These are phyloP conservation scores for Aurelia sp. DNA, from an alignment of 30 jellyfish, hydroid and myxozoan species.

Conservation along the genomic window DNA sequence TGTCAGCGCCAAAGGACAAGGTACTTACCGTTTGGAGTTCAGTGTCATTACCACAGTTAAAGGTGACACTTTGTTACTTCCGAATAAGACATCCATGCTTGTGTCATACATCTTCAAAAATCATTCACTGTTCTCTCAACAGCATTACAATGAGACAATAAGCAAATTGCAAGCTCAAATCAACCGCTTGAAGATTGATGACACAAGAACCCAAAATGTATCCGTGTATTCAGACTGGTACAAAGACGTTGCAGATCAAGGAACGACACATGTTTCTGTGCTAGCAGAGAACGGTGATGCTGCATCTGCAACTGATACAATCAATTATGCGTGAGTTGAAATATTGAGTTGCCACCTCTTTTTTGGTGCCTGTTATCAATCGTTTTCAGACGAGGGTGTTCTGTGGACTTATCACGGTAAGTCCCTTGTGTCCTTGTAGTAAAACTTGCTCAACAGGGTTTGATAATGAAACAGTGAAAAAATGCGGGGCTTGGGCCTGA, in stretches of 20 bases:
- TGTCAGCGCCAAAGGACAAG: too few relatives aligned
- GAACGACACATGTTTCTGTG: constrained; percentile 93
- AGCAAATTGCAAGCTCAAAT: constrained; percentile 56
- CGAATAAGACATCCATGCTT: too few relatives aligned
- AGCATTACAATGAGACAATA: constrained; percentile 49
- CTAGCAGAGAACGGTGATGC: constrained; percentile 97
- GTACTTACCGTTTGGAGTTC: too few relatives aligned
- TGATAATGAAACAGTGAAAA: too few relatives aligned
- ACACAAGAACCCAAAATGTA: constrained; percentile 44
- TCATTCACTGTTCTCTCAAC: background rate
- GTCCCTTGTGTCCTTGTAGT: too few relatives aligned
- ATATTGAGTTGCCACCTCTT: background rate
- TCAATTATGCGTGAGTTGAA: constrained; percentile 69
- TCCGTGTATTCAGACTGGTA: constrained; percentile 81
- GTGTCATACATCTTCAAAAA: too few relatives aligned
- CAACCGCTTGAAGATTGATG: constrained; percentile 54
- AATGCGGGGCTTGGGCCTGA: too few relatives aligned
- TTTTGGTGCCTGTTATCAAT: background rate
- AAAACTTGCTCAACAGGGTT: too few relatives aligned
- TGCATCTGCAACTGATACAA: constrained; percentile 85
- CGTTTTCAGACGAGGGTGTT: too few relatives aligned
- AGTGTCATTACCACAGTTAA: too few relatives aligned
- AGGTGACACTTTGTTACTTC: too few relatives aligned
- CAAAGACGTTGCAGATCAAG: constrained; percentile 76
- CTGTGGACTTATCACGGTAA: too few relatives aligned